Evolutionary conservation across 2,113 vertebrate species (phyloP).

Genomic region (Poeciliopsis prolifica): DNA sequence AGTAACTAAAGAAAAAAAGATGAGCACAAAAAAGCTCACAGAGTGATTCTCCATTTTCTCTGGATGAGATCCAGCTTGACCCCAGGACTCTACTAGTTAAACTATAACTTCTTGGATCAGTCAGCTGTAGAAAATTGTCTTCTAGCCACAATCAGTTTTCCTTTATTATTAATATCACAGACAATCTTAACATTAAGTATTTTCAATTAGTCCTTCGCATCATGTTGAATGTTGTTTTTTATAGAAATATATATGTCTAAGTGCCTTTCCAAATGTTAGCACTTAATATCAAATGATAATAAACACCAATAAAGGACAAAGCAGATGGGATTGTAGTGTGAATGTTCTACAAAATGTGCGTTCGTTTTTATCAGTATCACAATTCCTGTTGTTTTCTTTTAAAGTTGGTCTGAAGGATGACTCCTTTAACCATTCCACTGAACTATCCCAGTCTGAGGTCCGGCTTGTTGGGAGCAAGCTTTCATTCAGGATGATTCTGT

Average conservation of each 20-base stretch:
- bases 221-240: not conserved
- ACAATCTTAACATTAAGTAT: not conserved
- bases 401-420: too few species aligned
- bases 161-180: not conserved
- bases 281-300: not conserved
- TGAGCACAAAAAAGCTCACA: slow-evolving; percentile 36
- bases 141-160: not conserved
- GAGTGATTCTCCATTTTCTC: slow-evolving; percentile 57
- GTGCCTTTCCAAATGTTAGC: not conserved
- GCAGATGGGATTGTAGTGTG: not conserved
- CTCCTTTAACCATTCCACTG: too few species aligned
- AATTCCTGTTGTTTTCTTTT: not conserved
- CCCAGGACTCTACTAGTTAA: slow-evolving; percentile 8
- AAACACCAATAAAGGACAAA: not conserved
- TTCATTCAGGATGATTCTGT: too few species aligned
- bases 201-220: not conserved
- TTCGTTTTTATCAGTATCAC: not conserved
- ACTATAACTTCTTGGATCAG: not conserved
- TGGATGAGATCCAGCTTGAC: slow-evolving; percentile 60
- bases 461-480: too few species aligned
- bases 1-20: slow-evolving; percentile 51
- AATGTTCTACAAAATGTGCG: not conserved
- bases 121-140: not conserved
- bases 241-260: not conserved
- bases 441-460: too few species aligned